Evolutionary conservation across 2,113 vertebrate species (phyloP).

Genomic region (Pavo muticus): DNA sequence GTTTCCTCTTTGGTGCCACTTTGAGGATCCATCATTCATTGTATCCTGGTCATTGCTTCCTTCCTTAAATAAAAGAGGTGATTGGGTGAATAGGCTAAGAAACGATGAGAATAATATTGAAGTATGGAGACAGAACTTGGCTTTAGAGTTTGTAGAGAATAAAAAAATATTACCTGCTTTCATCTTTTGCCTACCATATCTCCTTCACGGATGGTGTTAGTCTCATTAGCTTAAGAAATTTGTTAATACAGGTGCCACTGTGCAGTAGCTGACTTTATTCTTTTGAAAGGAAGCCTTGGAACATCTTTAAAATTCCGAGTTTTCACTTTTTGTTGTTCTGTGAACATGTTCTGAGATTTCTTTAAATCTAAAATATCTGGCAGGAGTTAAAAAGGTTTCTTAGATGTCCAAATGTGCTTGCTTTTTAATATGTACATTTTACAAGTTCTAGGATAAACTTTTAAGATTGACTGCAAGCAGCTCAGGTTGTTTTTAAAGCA

Average conservation of each 20-base stretch:
- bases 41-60: neutral
- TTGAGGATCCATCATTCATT: neutral
- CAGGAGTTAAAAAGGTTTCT: neutral
- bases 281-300: neutral
- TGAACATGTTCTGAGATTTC: neutral
- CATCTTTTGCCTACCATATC: neutral
- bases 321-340: neutral
- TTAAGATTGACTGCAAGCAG: neutral
- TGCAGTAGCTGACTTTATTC: neutral
- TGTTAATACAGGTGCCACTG: neutral
- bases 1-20: neutral
- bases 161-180: neutral
- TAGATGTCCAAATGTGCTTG: neutral
- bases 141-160: neutral
- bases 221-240: slow-evolving; percentile 21
- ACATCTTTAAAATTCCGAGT: neutral
- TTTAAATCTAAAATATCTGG: neutral
- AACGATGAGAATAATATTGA: neutral
- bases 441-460: neutral
- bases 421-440: neutral
- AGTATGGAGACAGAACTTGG: neutral
- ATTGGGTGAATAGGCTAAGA: neutral
- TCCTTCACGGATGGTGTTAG: neutral
- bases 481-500: neutral
- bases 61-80: neutral